A percentile compares a stretch with the other conserved stretches of the same genome.
These are phyloP conservation scores for Lerista edwardsae DNA, from an alignment of 2,797 vertebrate species.

Conservation along the genomic window DNA sequence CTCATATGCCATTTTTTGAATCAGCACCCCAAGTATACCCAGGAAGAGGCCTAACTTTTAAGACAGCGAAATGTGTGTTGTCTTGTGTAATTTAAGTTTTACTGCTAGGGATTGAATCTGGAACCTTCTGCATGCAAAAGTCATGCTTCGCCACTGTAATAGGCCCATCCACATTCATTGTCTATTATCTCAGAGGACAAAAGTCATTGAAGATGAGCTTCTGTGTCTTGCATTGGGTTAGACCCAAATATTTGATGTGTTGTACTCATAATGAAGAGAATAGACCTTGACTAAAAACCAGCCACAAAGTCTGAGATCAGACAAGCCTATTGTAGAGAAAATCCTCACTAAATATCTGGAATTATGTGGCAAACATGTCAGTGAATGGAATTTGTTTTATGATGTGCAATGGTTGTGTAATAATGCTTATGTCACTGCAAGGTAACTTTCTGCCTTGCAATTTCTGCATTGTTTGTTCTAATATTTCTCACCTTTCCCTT, in stretches of 20 bases:
- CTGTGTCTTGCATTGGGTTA: background rate
- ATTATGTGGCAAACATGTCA: background rate
- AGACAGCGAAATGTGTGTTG: too few species aligned
- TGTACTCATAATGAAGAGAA: background rate
- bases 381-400: background rate
- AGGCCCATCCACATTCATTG: background rate
- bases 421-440: background rate
- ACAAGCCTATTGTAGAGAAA: too few species aligned
- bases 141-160: too few species aligned
- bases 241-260: background rate
- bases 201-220: background rate
- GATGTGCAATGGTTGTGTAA: background rate
- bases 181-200: background rate
- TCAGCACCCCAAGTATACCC: too few species aligned
- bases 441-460: background rate
- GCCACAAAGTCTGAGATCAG: background rate
- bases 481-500: conserved; percentile 15
- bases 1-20: too few species aligned
- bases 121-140: background rate
- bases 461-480: background rate
- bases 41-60: too few species aligned
- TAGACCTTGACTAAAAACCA: background rate
- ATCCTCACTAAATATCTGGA: rapidly evolving
- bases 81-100: too few species aligned
- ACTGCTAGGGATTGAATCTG: background rate